Conservation (phyloP, 2,797 vertebrate genomes). For the Jordanella pulchra region DNA sequence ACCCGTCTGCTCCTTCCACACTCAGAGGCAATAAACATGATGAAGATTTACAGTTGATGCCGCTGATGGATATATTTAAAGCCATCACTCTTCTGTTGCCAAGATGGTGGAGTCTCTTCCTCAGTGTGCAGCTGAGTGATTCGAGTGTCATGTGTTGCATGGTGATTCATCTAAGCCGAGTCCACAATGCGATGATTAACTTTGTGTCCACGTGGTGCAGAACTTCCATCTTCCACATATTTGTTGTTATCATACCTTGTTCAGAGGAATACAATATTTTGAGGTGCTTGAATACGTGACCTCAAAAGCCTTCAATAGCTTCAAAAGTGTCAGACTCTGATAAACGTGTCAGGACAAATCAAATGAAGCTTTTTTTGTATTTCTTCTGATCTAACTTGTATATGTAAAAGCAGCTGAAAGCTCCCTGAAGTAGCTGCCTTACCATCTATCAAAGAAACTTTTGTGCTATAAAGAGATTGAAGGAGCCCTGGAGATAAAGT, state of each 20-base stretch:
- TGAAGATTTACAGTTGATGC: slow-evolving; percentile 65
- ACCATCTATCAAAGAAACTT: neutral
- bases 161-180: slow-evolving; percentile 55
- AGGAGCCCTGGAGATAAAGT: neutral
- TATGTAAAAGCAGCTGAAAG: neutral
- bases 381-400: neutral
- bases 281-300: neutral
- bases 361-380: neutral
- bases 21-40: slow-evolving; percentile 58
- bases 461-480: no score
- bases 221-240: neutral
- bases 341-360: neutral
- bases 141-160: slow-evolving; percentile 26
- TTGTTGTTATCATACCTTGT: neutral
- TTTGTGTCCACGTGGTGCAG: slow-evolving; percentile 15
- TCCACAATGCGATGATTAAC: slow-evolving; percentile 63
- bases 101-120: slow-evolving; percentile 55
- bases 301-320: neutral
- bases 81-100: slow-evolving; percentile 52
- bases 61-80: slow-evolving; percentile 70
- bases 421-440: neutral
- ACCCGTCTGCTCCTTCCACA: slow-evolving; percentile 47
- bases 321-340: neutral
- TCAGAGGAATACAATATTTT: neutral
- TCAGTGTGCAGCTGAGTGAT: slow-evolving; percentile 43